Base-by-base conservation (phyloP, 2,888 invertebrate genomes). In the Boloria euphrosyne region DNA sequence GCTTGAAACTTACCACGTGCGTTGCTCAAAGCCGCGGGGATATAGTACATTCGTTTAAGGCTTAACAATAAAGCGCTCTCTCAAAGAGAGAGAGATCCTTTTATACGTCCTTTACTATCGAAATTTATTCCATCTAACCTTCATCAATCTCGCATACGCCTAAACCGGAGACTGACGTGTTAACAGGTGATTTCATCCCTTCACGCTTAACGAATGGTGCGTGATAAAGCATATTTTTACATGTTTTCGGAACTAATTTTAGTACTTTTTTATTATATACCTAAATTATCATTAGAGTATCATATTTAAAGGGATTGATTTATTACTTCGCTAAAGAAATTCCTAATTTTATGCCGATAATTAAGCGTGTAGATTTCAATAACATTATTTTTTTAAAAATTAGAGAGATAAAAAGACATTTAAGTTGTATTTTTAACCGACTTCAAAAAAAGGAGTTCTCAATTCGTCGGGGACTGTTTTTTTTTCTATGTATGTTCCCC, bases 31-130 rank as follows among this genome's bases (percentile, higher is more conserved):
- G 71, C 75, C 76, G 73, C 74, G 73, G 65, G 67, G 81, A 83
- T 85, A 76, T 83, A 78, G 78, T 73, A 76, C 31, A 38, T 77
- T 77, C 75, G 73, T 76, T 77, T 75, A 73, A 80, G 79, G 82
- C 83, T 81, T 83, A 73, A 76, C 79, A 80, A 83, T 82, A 81
- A 81, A 82, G 80, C 77, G 79, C 73, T 73, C 31, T 75, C 76
- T 76, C 66, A 63, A 70, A 69, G 71, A 71, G 73, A 73, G 66
- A 70, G 73, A 73, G 67, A 70, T 69, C 65, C 63, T 69, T 71
- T 71, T 74, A 65, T 75, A 67, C 71, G 70, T 70, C 71, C 64
- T 69, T 68, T 62, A 70, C 68, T 62, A 66, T 68, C 66, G 52
- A 71, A 73, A 73, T 77, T 74, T 74, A 72, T 78, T 76, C 73